Evolutionary conservation across 2,113 vertebrate species (phyloP), one percentile per base, ranked within the genome.

Genomic region (Anarhynchus alexandrinus): DNA sequence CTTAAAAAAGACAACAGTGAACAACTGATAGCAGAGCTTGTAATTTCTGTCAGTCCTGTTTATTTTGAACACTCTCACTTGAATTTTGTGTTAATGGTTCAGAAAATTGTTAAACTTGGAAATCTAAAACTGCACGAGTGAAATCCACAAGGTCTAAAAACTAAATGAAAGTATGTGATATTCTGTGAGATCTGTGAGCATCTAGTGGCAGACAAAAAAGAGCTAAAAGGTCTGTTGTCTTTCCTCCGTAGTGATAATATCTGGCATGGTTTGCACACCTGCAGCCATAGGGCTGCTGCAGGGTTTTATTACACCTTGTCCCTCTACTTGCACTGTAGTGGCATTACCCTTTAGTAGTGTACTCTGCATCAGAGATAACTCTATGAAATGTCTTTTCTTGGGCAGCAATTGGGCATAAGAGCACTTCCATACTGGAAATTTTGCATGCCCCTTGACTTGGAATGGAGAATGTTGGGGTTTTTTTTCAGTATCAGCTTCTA

Each of bases 391-490:
- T 26, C 0, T 45, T 71, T 85, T 61, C 18, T 69, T 61, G 51
- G 27, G 29, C 10, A 52, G 36, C 80, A 83, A 26, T 12, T 58
- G 55, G 47, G 42, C 13, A 12, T 51, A 59, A 64, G 47, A 78
- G 3, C 22, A 58, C 26, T 83, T 78, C 6, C 15, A 15, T n/a
- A n/a, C 74, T 8, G 1, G 57, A 29, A 6, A 7, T 86, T 90
- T 81, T 74, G 16, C 2, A 0, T 47, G 36, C 10, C 11, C 3
- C 21, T 15, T 71, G 47, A 30, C 16, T 52, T 43, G 49, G 16
- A 79, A 38, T 34, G 21, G 47, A 42, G 26, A 43, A 47, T 12
- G 9, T 18, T 64, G 4, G 1, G 1, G 3, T 1, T 3, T 40
- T 80, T 66, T 67, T n/a, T 55, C 43, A 76, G 17, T 40, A 76